phyloP scores from a whole-genome alignment of 2,797 vertebrate species.

The Oreonectes daqikongensis region DNA sequence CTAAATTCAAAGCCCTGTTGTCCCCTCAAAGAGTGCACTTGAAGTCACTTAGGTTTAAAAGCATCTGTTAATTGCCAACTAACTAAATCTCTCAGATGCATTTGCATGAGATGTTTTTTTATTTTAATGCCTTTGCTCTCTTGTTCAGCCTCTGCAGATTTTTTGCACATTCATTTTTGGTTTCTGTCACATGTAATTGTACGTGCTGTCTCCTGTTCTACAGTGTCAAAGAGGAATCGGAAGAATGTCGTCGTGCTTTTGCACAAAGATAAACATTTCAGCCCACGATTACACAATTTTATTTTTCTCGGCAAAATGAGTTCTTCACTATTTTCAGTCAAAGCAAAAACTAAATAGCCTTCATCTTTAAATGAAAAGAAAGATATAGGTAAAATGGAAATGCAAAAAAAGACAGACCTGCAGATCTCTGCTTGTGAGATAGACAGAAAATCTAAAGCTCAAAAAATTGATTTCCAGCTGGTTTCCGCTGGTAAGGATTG shows the following conservation, averaged over 20 bases:
- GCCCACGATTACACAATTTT: constrained; percentile 44
- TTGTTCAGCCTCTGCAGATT: neutral
- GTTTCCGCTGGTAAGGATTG: neutral
- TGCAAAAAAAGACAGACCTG: neutral
- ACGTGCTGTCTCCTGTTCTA: neutral
- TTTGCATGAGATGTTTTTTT: neutral
- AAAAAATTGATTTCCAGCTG: neutral
- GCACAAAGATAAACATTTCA: constrained; percentile 25
- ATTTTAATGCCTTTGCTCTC: neutral
- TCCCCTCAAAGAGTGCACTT: neutral
- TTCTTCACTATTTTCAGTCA: constrained; percentile 26
- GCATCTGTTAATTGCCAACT: neutral
- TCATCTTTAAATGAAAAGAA: constrained; percentile 22
- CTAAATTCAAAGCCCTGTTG: neutral
- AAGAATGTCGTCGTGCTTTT: constrained; percentile 3
- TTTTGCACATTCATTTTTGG: neutral
- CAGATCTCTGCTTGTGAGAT: neutral
- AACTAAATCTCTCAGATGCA: neutral
- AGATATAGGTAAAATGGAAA: neutral
- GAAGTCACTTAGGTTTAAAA: neutral
- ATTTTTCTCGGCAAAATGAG: constrained; percentile 46
- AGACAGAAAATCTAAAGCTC: neutral
- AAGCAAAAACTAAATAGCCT: constrained; percentile 42
- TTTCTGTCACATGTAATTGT: constrained; percentile 5
- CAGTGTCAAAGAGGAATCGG: neutral